Percentiles rank a stretch among this genome's conserved stretches.
phyloP scores from a whole-genome alignment of 2,797 vertebrate genomes.

The Peromyscus eremicus region DNA sequence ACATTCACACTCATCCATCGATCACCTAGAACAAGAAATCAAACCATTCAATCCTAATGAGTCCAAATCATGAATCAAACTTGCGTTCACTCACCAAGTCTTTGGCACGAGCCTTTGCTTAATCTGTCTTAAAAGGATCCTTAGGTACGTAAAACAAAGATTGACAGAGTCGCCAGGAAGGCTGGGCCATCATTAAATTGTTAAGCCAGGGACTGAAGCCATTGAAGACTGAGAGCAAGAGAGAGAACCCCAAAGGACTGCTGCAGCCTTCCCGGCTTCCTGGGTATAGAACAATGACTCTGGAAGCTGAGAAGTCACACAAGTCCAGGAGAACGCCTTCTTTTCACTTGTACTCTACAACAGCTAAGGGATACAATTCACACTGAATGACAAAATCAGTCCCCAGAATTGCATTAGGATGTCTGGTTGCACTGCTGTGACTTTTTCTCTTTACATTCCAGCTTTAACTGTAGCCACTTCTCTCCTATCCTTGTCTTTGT shows the following conservation, averaged over 20 bases:
- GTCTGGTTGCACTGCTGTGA: not conserved
- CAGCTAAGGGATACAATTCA: not conserved
- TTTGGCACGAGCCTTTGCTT: not conserved
- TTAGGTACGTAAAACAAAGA: rapidly evolving
- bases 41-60: not conserved
- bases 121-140: not conserved
- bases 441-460: not conserved
- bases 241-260: not conserved
- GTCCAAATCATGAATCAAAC: not conserved
- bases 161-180: not conserved
- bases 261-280: not conserved
- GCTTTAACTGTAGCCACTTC: not conserved
- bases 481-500: not conserved
- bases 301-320: not conserved
- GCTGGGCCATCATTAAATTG: rapidly evolving
- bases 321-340: not conserved
- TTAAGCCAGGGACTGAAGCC: not conserved
- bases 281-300: no score
- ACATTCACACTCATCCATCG: not conserved
- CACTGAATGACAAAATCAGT: not conserved
- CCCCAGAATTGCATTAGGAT: not conserved
- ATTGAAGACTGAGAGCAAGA: not conserved
- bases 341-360: not conserved
- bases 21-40: not conserved
- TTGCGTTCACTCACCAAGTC: not conserved